A percentile compares a stretch with the other conserved stretches of the same genome.
Conservation (phyloP, 2,888 invertebrate species). For the Operophtera brumata region DNA sequence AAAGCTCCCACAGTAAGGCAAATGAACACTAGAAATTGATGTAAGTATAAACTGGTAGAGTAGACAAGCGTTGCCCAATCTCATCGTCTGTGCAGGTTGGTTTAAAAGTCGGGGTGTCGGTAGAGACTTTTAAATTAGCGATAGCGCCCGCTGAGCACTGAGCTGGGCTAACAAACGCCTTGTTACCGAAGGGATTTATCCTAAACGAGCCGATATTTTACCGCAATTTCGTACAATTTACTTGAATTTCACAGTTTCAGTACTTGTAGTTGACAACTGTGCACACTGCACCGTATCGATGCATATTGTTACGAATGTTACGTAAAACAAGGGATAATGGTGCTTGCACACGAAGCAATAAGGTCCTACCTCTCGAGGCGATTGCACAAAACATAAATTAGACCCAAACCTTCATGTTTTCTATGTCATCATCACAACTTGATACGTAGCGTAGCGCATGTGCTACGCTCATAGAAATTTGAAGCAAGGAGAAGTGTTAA, state of each 20-base stretch:
- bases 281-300: neutral
- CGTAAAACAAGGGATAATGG: neutral
- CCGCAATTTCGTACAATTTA: constrained; percentile 8
- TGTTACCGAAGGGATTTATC: constrained; percentile 57
- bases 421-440: neutral
- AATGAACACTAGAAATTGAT: too few relatives aligned
- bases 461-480: too few relatives aligned
- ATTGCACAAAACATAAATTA: neutral
- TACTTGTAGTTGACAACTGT: constrained; percentile 1
- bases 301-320: neutral
- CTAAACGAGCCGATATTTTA: constrained; percentile 42
- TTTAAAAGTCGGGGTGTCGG: constrained; percentile 8
- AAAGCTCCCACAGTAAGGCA: too few relatives aligned
- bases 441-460: neutral
- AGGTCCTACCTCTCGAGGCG: neutral
- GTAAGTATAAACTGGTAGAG: neutral
- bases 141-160: constrained; percentile 40
- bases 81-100: neutral
- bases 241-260: constrained; percentile 8
- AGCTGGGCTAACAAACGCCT: constrained; percentile 58
- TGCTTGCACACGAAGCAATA: too few relatives aligned
- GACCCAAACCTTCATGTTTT: neutral
- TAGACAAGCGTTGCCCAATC: neutral
- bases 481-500: too few relatives aligned
- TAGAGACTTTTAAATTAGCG: constrained; percentile 56